Percentiles rank a stretch among this genome's conserved stretches.
Evolutionary conservation across 2,888 invertebrate species (phyloP).

Genomic region (Osedax fenrisi): DNA sequence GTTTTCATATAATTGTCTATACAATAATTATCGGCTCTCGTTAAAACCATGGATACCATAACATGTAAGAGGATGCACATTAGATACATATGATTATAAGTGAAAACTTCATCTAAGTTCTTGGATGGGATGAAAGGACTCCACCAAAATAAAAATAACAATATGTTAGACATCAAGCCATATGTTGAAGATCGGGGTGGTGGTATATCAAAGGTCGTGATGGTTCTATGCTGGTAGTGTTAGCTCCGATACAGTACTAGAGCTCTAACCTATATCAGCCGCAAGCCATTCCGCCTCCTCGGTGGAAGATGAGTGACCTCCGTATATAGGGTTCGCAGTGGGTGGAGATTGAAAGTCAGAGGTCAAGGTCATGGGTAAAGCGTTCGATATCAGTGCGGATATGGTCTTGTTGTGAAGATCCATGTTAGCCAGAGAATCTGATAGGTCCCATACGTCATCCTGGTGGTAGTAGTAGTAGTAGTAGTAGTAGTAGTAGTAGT

Average conservation of each 20-base stretch:
- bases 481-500: constrained; percentile 33
- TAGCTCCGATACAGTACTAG: neutral
- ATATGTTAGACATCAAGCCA: no score
- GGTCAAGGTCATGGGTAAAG: constrained; percentile 39
- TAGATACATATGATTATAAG: no score
- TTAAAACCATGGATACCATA: no score
- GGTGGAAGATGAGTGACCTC: neutral
- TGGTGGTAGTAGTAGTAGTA: constrained; percentile 28
- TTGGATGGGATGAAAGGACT: no score
- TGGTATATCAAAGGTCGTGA: no score
- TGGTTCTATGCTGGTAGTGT: no score
- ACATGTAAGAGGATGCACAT: no score
- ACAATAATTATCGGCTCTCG: no score
- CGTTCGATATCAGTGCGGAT: constrained; percentile 19
- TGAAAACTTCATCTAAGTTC: no score
- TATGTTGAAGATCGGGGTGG: no score
- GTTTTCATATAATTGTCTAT: no score
- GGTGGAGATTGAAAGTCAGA: constrained; percentile 45
- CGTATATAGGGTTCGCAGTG: constrained; percentile 30
- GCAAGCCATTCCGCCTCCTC: neutral
- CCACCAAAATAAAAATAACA: no score
- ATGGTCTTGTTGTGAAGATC: constrained; percentile 39
- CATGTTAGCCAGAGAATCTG: constrained; percentile 42
- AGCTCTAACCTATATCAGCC: constrained; percentile 9
- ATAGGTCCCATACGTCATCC: constrained; percentile 47